Conservation (phyloP, 2,113 vertebrate species). For the Phasianus colchicus region DNA sequence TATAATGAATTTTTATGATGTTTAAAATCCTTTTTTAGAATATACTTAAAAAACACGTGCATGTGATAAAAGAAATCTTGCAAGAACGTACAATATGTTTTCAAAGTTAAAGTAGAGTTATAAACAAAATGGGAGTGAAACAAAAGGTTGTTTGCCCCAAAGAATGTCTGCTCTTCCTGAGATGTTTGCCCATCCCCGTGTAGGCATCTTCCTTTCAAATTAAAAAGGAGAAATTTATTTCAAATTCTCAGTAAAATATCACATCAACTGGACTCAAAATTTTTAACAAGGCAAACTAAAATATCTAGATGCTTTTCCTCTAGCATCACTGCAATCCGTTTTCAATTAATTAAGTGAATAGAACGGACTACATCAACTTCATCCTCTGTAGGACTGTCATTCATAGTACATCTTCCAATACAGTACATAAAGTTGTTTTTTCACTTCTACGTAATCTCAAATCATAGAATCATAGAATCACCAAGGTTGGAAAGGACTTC, state of each 20-base stretch:
- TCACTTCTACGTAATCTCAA: neutral
- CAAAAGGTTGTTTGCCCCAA: neutral
- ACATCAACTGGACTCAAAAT: neutral
- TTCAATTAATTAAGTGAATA: neutral
- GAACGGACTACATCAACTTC: neutral
- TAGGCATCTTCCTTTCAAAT: neutral
- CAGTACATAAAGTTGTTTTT: neutral
- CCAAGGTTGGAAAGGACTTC: no score
- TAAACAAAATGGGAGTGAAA: neutral
- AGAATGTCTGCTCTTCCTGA: neutral
- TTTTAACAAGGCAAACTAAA: neutral
- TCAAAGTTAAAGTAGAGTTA: neutral
- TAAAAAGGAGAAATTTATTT: neutral
- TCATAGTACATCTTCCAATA: neutral
- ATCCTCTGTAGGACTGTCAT: neutral
- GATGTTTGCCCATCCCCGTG: neutral
- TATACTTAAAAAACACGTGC: neutral
- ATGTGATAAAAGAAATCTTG: neutral
- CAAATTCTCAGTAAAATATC: neutral
- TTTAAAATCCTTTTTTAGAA: neutral
- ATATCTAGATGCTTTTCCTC: neutral
- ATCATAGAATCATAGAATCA: no score
- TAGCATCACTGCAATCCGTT: neutral
- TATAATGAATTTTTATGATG: neutral
- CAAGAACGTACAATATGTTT: rapidly evolving